phyloP scores from a whole-genome alignment of 1,140 invertebrate species.

The Scaptomyza graminum region DNA sequence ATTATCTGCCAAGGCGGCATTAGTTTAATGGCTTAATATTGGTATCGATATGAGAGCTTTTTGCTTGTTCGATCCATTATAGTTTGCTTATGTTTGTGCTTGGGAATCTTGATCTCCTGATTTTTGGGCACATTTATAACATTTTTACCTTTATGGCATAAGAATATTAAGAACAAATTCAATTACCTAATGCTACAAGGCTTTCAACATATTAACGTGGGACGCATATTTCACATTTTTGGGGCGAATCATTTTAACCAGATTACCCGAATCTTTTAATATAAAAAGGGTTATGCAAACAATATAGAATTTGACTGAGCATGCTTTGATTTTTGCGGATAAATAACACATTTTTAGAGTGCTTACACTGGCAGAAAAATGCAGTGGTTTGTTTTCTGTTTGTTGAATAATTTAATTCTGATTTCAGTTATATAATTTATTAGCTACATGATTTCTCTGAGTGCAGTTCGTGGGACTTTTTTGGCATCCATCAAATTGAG shows the following conservation, averaged over 20 bases:
- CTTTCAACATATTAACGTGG: no score
- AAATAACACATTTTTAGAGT: slow-evolving; percentile 17
- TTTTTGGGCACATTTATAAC: neutral
- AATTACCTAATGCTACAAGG: no score
- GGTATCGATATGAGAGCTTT: slow-evolving; percentile 16
- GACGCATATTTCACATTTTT: no score
- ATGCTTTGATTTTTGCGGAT: slow-evolving; percentile 29
- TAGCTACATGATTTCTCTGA: no score
- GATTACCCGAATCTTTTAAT: no score
- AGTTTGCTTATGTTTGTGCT: slow-evolving; percentile 5
- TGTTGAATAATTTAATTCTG: neutral
- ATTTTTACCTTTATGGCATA: no score
- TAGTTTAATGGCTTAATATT: slow-evolving; percentile 45
- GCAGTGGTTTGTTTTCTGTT: neutral
- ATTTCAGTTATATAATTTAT: no score
- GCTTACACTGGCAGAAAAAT: no score
- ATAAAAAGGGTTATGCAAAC: neutral
- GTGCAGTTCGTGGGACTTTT: slow-evolving; percentile 65
- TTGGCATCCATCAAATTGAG: slow-evolving; percentile 78
- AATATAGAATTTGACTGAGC: slow-evolving; percentile 42
- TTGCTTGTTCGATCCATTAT: slow-evolving; percentile 32
- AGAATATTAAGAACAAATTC: no score
- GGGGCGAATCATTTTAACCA: no score
- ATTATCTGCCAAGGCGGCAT: slow-evolving; percentile 54
- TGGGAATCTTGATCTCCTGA: neutral